Conservation (phyloP, 2,888 invertebrate genomes). For the Epirrhoe tristata region DNA sequence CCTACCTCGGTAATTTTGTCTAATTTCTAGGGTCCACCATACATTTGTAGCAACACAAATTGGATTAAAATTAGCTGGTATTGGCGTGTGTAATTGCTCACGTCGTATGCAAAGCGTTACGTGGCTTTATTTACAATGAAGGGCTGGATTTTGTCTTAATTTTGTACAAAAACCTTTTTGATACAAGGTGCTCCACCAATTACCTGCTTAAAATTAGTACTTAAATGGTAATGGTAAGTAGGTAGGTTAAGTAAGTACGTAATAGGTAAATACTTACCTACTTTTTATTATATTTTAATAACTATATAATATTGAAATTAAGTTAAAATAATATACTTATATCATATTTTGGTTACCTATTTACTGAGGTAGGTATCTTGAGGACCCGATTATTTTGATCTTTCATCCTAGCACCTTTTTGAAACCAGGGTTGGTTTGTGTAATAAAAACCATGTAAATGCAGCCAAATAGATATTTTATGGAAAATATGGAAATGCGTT, state of each 20-base stretch:
- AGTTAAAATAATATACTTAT: too few relatives aligned
- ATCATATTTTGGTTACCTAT: too few relatives aligned
- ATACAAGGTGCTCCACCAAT: too few relatives aligned
- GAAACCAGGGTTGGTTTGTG: too few relatives aligned
- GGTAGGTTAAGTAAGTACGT: background rate
- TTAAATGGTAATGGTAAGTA: too few relatives aligned
- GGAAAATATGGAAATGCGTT: constrained; percentile 42
- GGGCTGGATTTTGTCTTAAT: background rate
- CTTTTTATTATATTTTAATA: too few relatives aligned
- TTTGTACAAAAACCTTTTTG: too few relatives aligned
- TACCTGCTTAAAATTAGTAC: too few relatives aligned
- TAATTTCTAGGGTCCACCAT: constrained; percentile 17
- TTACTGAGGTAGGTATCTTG: too few relatives aligned
- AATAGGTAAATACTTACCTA: background rate
- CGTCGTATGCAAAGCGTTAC: constrained; percentile 49
- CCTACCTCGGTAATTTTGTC: constrained; percentile 1
- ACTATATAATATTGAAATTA: too few relatives aligned
- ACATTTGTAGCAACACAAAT: constrained; percentile 36
- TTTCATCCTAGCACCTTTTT: too few relatives aligned
- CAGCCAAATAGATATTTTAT: constrained; percentile 44
- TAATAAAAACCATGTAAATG: constrained; percentile 20
- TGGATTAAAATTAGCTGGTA: constrained; percentile 39
- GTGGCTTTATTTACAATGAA: constrained; percentile 10
- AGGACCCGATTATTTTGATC: too few relatives aligned
- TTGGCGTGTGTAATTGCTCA: constrained; percentile 54